phyloP scores from a whole-genome alignment of 2,113 vertebrate species.

The Pandion haliaetus region DNA sequence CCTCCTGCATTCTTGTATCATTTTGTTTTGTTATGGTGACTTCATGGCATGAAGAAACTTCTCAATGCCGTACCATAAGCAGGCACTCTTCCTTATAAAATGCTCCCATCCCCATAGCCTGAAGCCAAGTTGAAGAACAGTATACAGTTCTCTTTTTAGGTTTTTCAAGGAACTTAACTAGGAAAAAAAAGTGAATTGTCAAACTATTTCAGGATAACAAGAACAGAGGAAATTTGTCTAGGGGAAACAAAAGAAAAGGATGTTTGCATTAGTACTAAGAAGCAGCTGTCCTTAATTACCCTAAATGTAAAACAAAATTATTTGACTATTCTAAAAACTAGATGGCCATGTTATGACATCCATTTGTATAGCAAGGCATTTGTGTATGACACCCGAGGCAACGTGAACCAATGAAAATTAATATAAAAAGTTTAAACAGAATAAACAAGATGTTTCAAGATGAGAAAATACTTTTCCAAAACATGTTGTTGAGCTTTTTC shows the following conservation, averaged over 20 bases:
- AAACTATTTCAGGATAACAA: not conserved
- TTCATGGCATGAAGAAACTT: not conserved
- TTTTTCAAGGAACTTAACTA: not conserved
- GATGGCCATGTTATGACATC: not conserved
- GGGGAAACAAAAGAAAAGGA: not conserved
- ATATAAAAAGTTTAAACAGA: not conserved
- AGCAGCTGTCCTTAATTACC: not conserved
- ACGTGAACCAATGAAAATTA: not conserved
- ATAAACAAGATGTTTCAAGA: not conserved
- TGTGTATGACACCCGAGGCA: not conserved
- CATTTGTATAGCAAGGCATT: not conserved
- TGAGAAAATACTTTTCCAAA: not conserved
- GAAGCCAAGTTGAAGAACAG: fast-evolving
- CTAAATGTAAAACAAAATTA: not conserved
- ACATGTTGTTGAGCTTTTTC: not conserved
- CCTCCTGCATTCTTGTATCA: not conserved
- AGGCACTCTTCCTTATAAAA: not conserved
- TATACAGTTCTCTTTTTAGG: not conserved
- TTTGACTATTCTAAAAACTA: not conserved
- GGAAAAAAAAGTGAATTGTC: not conserved
- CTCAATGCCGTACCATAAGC: not conserved
- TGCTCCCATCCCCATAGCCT: not conserved
- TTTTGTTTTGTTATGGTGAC: not conserved
- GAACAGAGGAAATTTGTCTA: not conserved
- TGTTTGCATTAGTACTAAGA: not conserved